Evolutionary conservation across 2,797 vertebrate species (phyloP), one percentile per base, ranked within the genome.

Genomic region (Pangasius macronema): DNA sequence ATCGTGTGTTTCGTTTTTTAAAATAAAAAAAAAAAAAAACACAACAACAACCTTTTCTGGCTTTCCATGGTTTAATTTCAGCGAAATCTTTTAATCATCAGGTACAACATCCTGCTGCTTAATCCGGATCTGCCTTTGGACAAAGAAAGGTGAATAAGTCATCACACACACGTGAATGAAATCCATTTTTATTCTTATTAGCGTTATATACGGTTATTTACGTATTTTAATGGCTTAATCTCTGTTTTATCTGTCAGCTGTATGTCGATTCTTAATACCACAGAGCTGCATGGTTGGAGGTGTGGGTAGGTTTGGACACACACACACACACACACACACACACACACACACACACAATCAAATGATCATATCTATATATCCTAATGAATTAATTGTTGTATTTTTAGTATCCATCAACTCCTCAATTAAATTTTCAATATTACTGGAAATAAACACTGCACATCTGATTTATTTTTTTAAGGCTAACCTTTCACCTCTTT

Each of bases 61-160:
- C n/a, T 75, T 13, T 80, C 22, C 30, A 30, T 24, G 2, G 36
- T 46, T 3, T 53, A 22, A 61, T 39, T 81, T 85, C 18, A 42
- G 16, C 2, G 0, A 27, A 65, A 85, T 84, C 5, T 86, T 55
- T 89, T 87, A n/a, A 80, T 55, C 72, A 76, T 67, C 89, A 96
- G 96, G 92, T 96, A 95, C 0, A 90, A 94, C 91, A 95, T 96
- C 89, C 91, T 96, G 53, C 91, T 95, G 67, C 73, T 94, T 81
- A 95, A 94, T 88, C 93, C 95, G 20, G 85, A 85, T 72, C 76
- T 94, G 63, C 89, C 93, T 1, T 61, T 92, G 67, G 93, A 92
- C 57, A 95, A 93, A 91, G 95, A 94, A 90, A 95, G 95, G 96
- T 96, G 91, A 89, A 77, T 36, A 70, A 49, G 53, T 46, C 18